Evolutionary conservation across 2,797 vertebrate genomes (phyloP).

Genomic region (Siniperca undulata): DNA sequence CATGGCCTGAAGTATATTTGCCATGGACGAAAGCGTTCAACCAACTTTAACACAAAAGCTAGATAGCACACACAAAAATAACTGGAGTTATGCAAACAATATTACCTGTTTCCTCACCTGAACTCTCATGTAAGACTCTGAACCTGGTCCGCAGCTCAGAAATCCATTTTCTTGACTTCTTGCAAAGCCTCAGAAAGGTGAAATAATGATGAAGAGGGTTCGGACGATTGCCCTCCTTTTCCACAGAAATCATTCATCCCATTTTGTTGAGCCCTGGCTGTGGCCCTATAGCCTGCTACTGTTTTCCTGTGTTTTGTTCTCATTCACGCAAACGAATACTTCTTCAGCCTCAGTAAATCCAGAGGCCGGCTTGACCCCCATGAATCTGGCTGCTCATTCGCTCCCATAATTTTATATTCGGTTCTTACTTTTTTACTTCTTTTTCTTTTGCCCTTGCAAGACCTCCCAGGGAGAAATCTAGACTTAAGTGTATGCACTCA

Average conservation of each 20-base stretch:
- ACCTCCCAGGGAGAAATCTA: slow-evolving; percentile 69
- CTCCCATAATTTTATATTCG: slow-evolving; percentile 57
- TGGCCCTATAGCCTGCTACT: slow-evolving; percentile 22
- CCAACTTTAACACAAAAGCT: background rate
- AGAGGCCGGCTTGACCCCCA: background rate
- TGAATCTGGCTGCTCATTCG: slow-evolving; percentile 30
- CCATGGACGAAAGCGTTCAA: background rate
- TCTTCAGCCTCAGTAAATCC: slow-evolving; percentile 43
- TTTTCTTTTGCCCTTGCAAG: slow-evolving; percentile 30
- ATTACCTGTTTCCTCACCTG: background rate
- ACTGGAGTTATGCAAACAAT: background rate
- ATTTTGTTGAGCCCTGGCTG: slow-evolving; percentile 13
- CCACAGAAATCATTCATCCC: slow-evolving; percentile 19
- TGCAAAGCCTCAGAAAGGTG: slow-evolving; percentile 34
- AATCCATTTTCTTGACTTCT: slow-evolving; percentile 58
- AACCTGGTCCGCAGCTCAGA: slow-evolving; percentile 32
- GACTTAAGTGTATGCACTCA: slow-evolving; percentile 28
- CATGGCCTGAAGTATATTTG: background rate
- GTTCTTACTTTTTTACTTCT: slow-evolving; percentile 28
- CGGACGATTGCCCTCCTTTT: slow-evolving; percentile 22
- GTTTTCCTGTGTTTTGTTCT: slow-evolving; percentile 55
- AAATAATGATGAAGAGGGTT: slow-evolving; percentile 13
- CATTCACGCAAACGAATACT: slow-evolving; percentile 39
- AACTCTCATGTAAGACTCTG: background rate
- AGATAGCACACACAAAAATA: background rate